Evolutionary conservation across 2,113 vertebrate genomes (phyloP), one percentile per base, ranked within the genome.

Genomic region (Xiphophorus maculatus): DNA sequence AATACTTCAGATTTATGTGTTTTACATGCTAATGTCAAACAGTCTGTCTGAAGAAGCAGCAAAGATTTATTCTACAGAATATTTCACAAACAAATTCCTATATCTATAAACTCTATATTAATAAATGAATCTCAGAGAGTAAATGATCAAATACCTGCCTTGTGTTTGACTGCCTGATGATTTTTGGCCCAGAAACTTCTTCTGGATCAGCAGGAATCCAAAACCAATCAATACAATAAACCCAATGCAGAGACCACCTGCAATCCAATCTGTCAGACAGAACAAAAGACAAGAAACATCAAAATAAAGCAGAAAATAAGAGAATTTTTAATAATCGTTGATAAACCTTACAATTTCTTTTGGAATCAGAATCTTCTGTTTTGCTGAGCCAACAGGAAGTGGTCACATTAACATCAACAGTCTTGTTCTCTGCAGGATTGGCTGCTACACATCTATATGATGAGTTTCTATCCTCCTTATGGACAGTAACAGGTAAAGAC

Each of bases 71-170:
- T 22, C 7, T 54, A 1, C 22, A 54, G 8, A n/a, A 25, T 54
- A 54, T 54, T 54, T 54, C 51, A 1, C 51, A 54, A 25, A 54
- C 51, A 19, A 0, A 8, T 19, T 54, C 15, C 17, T 48, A 19
- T 0, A 48, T 48, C 13, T 62, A 62, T 62, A 14, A 15, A 62
- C n/a, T 4, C 4, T 12, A 28, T 14, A 62, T 62, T 29, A 25
- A 58, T 33, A 12, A 35, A 27, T 1, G 1, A 35, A 10, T 28
- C 14, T 33, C 2, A 61, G 33, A 61, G n/a, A 54, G 5, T 0
- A 11, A 63, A 66, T 17, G 17, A 29, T 27, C 25, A 32, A 44
- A 73, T 65, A 82, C 75, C 71, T 78, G 58, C 74, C 74, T 77
- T 77, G 70, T 30, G 28, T n/a, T 22, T 62, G 44, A 27, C 15